phyloP scores from a whole-genome alignment of 2,888 invertebrate species.

The Eristalis tenax region DNA sequence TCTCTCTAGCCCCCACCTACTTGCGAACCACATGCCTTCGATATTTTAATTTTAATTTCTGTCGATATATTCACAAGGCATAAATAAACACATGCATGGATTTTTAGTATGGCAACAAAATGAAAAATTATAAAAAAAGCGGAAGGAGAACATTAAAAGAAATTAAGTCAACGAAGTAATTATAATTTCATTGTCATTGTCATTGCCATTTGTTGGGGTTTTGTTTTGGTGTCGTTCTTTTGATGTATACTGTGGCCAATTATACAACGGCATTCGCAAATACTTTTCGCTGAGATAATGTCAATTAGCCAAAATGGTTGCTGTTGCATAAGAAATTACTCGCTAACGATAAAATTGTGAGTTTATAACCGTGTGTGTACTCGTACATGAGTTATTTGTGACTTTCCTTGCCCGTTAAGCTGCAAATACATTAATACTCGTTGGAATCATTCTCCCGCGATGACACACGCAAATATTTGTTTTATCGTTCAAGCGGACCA shows the following conservation, averaged over 20 bases:
- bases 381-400: not conserved
- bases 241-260: conserved; percentile 13
- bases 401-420: not conserved
- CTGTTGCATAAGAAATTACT: conserved; percentile 24
- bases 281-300: conserved; percentile 23
- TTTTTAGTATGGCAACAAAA: not conserved
- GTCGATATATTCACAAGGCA: not conserved
- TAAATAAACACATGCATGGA: not conserved
- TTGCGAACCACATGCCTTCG: not conserved
- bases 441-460: not conserved
- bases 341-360: not conserved
- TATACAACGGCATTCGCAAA: conserved; percentile 9
- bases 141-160: not conserved
- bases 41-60: not conserved
- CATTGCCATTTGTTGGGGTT: not conserved
- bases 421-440: not conserved
- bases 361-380: not conserved
- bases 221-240: not conserved
- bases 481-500: not conserved
- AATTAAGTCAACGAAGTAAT: conserved; percentile 6
- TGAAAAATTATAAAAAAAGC: not conserved
- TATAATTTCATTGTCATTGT: conserved; percentile 11
- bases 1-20: not conserved
- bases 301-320: conserved; percentile 16
- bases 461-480: not conserved